A percentile compares a stretch with the other conserved stretches of the same genome.
phyloP scores from a whole-genome alignment of 92 coral and sea anemone genomes.

The Porites divaricata region DNA sequence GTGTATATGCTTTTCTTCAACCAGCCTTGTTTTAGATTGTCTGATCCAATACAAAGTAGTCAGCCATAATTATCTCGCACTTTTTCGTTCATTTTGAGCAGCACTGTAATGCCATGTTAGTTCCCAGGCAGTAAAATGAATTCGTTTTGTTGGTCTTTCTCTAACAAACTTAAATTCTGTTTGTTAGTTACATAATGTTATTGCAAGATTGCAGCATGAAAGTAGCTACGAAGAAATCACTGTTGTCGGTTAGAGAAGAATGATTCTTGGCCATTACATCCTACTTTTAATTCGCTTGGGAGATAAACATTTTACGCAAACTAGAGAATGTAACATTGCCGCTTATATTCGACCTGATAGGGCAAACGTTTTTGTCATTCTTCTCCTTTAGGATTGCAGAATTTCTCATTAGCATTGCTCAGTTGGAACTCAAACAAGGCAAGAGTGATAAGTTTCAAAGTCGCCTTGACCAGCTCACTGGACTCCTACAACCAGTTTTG shows the following conservation, averaged over 20 bases:
- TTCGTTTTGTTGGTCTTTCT: too few relatives aligned
- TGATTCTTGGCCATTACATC: too few relatives aligned
- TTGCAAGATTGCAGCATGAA: too few relatives aligned
- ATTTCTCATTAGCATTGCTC: conserved; percentile 73
- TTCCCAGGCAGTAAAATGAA: too few relatives aligned
- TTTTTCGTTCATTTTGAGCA: background rate
- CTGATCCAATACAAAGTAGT: background rate
- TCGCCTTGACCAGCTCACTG: conserved; percentile 52
- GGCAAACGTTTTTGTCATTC: background rate
- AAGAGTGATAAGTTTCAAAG: conserved; percentile 55
- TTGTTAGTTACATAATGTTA: too few relatives aligned
- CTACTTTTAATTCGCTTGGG: too few relatives aligned
- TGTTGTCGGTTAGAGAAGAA: too few relatives aligned
- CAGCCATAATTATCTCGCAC: background rate
- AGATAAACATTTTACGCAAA: too few relatives aligned
- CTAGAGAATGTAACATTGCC: too few relatives aligned
- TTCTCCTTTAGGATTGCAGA: conserved; percentile 62
- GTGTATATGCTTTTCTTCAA: background rate
- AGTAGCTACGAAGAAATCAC: too few relatives aligned
- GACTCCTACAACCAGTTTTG: conserved; percentile 26
- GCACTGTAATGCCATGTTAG: background rate
- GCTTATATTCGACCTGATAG: too few relatives aligned
- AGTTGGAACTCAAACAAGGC: conserved; percentile 70
- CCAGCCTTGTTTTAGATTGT: background rate
- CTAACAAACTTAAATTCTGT: too few relatives aligned